phyloP scores from a whole-genome alignment of 2,888 invertebrate genomes.

The Pseudococcus longispinus region DNA sequence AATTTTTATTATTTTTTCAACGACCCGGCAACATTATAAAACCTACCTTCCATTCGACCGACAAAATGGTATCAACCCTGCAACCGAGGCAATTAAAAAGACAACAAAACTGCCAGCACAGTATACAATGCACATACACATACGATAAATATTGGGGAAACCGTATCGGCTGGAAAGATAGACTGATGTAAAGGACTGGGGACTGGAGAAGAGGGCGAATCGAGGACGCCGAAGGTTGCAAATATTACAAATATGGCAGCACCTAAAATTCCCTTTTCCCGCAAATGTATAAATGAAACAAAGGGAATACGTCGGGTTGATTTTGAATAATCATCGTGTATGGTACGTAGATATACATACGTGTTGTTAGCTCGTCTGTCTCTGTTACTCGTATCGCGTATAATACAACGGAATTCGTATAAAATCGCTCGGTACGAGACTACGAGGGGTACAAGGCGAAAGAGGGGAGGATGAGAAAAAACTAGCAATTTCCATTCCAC shows the following conservation, averaged over 20 bases:
- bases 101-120: neutral
- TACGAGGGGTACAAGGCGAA: neutral
- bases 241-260: neutral
- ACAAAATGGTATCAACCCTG: neutral
- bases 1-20: too few relatives aligned
- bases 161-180: neutral
- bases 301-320: conserved; percentile 22
- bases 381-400: neutral
- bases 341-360: neutral
- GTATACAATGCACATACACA: neutral
- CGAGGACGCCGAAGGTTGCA: neutral
- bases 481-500: conserved; percentile 33
- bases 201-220: neutral
- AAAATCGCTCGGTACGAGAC: neutral
- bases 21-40: too few relatives aligned
- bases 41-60: neutral
- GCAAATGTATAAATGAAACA: conserved; percentile 19
- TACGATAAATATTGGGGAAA: neutral
- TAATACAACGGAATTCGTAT: conserved; percentile 14
- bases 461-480: neutral
- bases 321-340: conserved; percentile 20
- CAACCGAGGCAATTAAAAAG: neutral
- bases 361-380: neutral
- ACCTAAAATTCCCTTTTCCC: neutral
- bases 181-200: neutral